Conservation (phyloP, 2,113 vertebrate genomes). For the Scartelaos histophorus region DNA sequence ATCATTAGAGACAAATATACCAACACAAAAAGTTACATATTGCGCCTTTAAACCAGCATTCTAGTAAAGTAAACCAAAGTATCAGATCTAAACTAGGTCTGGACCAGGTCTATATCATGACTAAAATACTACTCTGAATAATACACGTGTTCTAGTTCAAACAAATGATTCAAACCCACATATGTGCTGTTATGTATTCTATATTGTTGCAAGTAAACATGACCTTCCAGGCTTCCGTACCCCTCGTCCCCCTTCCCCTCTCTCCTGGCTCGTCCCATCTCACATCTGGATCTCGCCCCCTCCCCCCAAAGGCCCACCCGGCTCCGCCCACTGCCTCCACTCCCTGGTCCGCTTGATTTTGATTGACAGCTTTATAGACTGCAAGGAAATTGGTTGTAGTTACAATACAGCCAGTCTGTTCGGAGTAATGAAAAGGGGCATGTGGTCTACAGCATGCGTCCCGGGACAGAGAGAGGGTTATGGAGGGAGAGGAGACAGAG, state of each 20-base stretch:
- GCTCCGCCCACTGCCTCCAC: constrained; percentile 57
- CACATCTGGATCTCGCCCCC: constrained; percentile 72
- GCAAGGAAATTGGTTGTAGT: constrained; percentile 84
- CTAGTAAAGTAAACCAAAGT: no score
- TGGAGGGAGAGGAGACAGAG: neutral
- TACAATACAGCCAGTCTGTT: constrained; percentile 80
- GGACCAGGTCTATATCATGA: no score
- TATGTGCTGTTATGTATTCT: no score
- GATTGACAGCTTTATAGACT: constrained; percentile 85
- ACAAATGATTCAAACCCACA: no score
- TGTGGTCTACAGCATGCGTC: constrained; percentile 68
- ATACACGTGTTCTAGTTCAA: no score
- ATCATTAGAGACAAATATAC: no score
- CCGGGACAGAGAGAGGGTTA: constrained; percentile 47
- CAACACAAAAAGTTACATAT: no score
- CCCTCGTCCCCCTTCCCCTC: neutral
- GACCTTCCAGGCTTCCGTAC: neutral
- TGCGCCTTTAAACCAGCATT: no score
- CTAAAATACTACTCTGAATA: no score
- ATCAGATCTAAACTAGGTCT: no score
- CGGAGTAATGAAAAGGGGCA: constrained; percentile 79
- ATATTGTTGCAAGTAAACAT: no score
- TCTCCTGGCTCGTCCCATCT: constrained; percentile 26
- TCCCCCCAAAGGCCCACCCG: constrained; percentile 49
- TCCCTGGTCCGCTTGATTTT: constrained; percentile 73